phyloP scores from a whole-genome alignment of 2,113 vertebrate genomes.

The Onychostoma macrolepis region DNA sequence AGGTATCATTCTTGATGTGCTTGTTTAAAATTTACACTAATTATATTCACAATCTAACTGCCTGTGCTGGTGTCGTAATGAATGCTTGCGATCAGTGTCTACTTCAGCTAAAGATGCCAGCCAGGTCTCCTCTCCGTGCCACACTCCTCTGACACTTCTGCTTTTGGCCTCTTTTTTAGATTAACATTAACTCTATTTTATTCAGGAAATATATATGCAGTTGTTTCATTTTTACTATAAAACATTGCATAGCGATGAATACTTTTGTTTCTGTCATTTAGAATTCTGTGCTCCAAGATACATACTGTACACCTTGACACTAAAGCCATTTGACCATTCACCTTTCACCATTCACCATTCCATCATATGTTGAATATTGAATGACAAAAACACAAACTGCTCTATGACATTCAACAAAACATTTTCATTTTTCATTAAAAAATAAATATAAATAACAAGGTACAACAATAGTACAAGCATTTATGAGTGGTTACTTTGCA shows the following conservation, averaged over 20 bases:
- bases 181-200: background rate
- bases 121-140: background rate
- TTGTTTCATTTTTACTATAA: background rate
- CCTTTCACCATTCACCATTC: background rate
- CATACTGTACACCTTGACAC: background rate
- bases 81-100: no score
- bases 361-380: background rate
- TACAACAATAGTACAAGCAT: conserved; percentile 54
- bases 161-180: background rate
- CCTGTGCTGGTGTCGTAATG: no score
- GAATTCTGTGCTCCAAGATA: conserved; percentile 13
- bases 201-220: background rate
- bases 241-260: background rate
- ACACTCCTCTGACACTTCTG: background rate
- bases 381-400: background rate
- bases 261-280: background rate
- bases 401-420: background rate
- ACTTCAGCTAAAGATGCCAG: no score
- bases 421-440: background rate
- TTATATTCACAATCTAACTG: no score
- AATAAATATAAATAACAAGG: conserved; percentile 40
- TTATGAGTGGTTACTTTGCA: conserved; percentile 57
- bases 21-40: background rate
- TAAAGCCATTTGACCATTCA: background rate
- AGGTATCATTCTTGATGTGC: background rate